These are phyloP conservation scores for Hylyphantes graminicola DNA, from an alignment of 1,140 invertebrate genomes.

Conservation along the genomic window DNA sequence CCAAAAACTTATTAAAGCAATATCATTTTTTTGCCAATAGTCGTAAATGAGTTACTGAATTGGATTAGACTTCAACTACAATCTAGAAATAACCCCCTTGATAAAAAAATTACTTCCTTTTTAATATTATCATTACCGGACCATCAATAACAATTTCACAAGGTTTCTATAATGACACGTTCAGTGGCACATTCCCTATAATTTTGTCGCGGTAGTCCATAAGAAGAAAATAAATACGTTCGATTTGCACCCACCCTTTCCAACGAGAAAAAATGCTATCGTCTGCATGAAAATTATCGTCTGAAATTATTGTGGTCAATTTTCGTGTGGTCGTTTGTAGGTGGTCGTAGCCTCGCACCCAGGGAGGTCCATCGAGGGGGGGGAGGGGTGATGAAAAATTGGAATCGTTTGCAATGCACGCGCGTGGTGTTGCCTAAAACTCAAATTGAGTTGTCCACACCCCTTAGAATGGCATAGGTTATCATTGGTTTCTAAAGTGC, in stretches of 20 bases:
- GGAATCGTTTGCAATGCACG: not conserved
- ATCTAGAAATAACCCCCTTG: too few species aligned
- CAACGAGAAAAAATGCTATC: conserved; percentile 13
- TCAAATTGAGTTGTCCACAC: too few species aligned
- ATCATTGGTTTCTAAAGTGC: too few species aligned
- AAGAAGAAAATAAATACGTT: conserved; percentile 12
- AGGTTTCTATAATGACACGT: conserved; percentile 21
- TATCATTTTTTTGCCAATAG: too few species aligned
- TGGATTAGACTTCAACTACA: too few species aligned
- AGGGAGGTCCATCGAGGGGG: not conserved
- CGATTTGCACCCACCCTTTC: not conserved
- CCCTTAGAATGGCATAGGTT: too few species aligned
- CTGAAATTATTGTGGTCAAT: not conserved
- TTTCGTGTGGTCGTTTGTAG: not conserved
- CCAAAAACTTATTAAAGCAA: too few species aligned
- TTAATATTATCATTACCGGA: not conserved
- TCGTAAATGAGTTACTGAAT: too few species aligned
- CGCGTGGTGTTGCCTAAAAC: too few species aligned
- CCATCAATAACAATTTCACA: conserved; percentile 41
- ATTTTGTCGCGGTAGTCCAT: conserved; percentile 21
- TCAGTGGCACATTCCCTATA: not conserved
- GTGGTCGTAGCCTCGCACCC: not conserved
- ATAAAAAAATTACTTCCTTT: too few species aligned
- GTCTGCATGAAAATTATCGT: not conserved
- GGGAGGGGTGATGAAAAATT: not conserved